These are phyloP conservation scores for Mustela lutreola DNA, from an alignment of 2,113 vertebrate genomes.

Conservation along the genomic window DNA sequence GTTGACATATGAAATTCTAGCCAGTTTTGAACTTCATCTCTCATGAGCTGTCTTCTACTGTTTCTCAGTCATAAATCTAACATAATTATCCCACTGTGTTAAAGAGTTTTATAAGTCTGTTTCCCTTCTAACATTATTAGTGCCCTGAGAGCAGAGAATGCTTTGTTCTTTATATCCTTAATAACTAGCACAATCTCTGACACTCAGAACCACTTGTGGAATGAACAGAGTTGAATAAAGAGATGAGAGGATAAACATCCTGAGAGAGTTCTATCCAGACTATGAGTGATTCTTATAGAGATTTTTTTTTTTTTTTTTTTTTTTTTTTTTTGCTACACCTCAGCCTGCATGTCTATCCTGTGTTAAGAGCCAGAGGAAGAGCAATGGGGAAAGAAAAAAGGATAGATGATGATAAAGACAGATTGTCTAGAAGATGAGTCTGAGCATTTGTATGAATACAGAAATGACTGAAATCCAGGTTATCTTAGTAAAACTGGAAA, in stretches of 20 bases:
- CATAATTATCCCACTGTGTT: background rate
- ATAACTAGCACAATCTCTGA: background rate
- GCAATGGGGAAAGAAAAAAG: background rate
- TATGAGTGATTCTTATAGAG: background rate
- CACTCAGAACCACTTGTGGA: background rate
- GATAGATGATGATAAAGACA: background rate
- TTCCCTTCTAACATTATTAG: background rate
- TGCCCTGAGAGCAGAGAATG: background rate
- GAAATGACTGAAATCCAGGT: background rate
- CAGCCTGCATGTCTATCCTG: background rate
- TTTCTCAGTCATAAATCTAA: background rate
- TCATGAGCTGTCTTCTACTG: background rate
- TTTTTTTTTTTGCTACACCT: background rate
- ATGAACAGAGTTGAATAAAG: background rate
- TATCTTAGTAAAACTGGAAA: constrained; percentile 28
- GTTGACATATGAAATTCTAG: background rate
- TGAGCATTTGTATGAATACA: background rate
- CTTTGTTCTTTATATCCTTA: background rate
- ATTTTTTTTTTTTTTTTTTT: background rate
- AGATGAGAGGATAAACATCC: background rate
- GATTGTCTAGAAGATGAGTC: background rate
- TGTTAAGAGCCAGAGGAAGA: background rate
- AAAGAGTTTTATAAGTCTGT: background rate
- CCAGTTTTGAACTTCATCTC: background rate
- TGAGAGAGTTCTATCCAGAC: background rate